phyloP scores from a whole-genome alignment of 2,113 vertebrate species.

The Argyrosomus japonicus region DNA sequence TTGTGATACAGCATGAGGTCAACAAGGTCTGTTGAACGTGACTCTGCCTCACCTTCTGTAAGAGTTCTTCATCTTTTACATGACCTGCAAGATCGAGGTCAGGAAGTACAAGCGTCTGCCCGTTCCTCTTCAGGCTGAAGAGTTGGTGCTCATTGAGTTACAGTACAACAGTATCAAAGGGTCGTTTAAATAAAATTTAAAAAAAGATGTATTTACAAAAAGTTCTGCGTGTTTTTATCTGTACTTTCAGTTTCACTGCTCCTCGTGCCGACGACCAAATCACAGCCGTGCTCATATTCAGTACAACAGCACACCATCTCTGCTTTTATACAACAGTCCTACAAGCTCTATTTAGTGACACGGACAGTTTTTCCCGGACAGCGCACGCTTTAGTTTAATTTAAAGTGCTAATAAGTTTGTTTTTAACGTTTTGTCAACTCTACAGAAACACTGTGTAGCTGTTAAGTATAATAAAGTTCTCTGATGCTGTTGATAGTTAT shows the following conservation, averaged over 20 bases:
- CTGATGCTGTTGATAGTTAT: too few species aligned
- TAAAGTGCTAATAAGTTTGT: too few species aligned
- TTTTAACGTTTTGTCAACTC: too few species aligned
- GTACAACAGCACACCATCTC: too few species aligned
- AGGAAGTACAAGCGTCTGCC: neutral
- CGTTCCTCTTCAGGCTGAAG: neutral
- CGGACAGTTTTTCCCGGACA: too few species aligned
- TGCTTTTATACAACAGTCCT: too few species aligned
- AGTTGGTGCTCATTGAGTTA: neutral
- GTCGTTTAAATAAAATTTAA: too few species aligned
- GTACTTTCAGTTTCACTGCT: constrained; percentile 15
- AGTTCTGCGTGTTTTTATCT: constrained; percentile 27
- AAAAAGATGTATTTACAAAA: neutral
- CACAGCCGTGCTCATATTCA: too few species aligned
- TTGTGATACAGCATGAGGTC: neutral
- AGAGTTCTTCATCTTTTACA: neutral
- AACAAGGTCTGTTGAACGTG: neutral
- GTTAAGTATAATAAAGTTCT: too few species aligned
- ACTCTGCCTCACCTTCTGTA: neutral
- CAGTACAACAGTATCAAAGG: neutral
- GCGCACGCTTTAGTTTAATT: neutral
- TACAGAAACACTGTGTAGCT: too few species aligned
- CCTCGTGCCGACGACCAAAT: too few species aligned
- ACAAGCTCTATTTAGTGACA: too few species aligned
- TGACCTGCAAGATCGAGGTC: neutral